phyloP scores from a whole-genome alignment of 2,113 vertebrate genomes.

The Reinhardtius hippoglossoides region DNA sequence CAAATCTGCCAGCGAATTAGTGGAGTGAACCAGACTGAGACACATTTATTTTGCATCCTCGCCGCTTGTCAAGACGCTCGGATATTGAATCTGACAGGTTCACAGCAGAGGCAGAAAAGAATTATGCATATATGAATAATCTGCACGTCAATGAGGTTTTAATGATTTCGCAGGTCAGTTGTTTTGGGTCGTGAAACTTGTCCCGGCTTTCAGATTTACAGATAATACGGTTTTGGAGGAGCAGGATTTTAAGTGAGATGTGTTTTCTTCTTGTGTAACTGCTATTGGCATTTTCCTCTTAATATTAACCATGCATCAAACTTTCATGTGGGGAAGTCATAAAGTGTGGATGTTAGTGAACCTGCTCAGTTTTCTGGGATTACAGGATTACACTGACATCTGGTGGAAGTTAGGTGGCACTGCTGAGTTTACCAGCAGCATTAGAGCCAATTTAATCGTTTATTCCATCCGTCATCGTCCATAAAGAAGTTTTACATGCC shows the following conservation, averaged over 20 bases:
- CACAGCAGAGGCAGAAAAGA: background rate
- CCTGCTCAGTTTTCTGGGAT: background rate
- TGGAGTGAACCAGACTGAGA: background rate
- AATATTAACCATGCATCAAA: background rate
- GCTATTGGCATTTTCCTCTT: background rate
- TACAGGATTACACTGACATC: slow-evolving; percentile 50
- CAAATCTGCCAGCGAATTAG: slow-evolving; percentile 41
- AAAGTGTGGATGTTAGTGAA: background rate
- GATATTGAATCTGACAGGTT: background rate
- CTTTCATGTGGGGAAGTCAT: background rate
- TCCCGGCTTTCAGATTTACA: background rate
- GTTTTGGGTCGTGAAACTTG: background rate
- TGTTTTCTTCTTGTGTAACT: background rate
- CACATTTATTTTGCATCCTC: slow-evolving; percentile 9
- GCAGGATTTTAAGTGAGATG: background rate
- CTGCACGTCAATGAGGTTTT: background rate
- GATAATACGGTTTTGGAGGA: background rate
- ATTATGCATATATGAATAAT: slow-evolving; percentile 7
- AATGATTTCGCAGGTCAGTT: background rate
- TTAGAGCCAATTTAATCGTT: background rate
- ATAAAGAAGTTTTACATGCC: background rate
- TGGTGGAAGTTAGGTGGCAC: slow-evolving; percentile 14
- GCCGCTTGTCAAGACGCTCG: background rate
- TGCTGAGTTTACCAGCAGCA: background rate
- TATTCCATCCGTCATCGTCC: too few species aligned